Evolutionary conservation across 2,888 invertebrate species (phyloP).

Genomic region (Dexiosoma caninum): DNA sequence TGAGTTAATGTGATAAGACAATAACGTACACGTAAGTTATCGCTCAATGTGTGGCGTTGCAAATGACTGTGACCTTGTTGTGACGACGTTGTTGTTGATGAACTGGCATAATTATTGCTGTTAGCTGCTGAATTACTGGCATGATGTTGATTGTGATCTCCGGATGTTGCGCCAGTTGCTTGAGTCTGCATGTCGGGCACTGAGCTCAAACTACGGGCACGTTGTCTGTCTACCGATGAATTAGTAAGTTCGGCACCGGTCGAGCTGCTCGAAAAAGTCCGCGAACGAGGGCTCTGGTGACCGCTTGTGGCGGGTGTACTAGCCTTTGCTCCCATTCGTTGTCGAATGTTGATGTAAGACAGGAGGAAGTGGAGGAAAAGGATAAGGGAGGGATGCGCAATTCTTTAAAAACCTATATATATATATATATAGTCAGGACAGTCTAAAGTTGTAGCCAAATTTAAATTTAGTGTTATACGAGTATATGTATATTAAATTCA

Average conservation of each 20-base stretch:
- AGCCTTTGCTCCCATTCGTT: slow-evolving; percentile 88
- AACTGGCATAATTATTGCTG: slow-evolving; percentile 69
- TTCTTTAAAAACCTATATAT: slow-evolving; percentile 2
- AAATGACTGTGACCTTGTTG: slow-evolving; percentile 67
- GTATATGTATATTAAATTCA: no score
- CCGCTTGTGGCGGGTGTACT: slow-evolving; percentile 86
- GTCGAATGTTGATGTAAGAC: slow-evolving; percentile 21
- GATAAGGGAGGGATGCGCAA: not conserved
- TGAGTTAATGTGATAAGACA: slow-evolving; percentile 30
- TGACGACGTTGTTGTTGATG: slow-evolving; percentile 57
- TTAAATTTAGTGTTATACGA: slow-evolving; percentile 2
- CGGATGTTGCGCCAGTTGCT: slow-evolving; percentile 36
- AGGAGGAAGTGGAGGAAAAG: slow-evolving; percentile 6
- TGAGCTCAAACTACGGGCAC: slow-evolving; percentile 89
- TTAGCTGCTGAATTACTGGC: slow-evolving; percentile 66
- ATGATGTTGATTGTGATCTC: slow-evolving; percentile 66
- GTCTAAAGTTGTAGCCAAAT: not conserved
- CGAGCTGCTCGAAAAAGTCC: slow-evolving; percentile 87
- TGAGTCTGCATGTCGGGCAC: slow-evolving; percentile 84
- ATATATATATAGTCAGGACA: not conserved
- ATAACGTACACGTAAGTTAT: slow-evolving; percentile 58
- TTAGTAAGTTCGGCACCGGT: slow-evolving; percentile 78
- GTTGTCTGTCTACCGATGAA: slow-evolving; percentile 84
- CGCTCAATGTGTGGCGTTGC: slow-evolving; percentile 65
- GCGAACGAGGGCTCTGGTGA: slow-evolving; percentile 83